Evolutionary conservation across 2,888 invertebrate species (phyloP).

Genomic region (Drymonia ruficornis): DNA sequence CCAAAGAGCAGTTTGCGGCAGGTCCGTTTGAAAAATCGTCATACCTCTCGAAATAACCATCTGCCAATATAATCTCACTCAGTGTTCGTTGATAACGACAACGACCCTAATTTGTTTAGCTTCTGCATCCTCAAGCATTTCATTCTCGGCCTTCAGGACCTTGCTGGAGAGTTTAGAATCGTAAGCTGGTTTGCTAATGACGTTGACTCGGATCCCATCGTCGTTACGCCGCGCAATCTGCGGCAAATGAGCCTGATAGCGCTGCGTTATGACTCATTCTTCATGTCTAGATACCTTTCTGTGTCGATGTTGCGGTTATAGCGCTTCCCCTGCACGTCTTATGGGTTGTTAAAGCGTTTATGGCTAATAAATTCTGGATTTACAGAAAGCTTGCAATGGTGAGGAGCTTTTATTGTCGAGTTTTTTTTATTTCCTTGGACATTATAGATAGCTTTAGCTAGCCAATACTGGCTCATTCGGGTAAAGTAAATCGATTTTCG

Average conservation of each 20-base stretch:
- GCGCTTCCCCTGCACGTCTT: neutral
- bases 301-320: slow-evolving; percentile 4
- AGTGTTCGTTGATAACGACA: slow-evolving; percentile 31
- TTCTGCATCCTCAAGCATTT: slow-evolving; percentile 13
- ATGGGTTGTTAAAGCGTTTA: neutral
- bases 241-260: slow-evolving; percentile 31
- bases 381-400: neutral
- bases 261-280: slow-evolving; percentile 35
- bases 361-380: neutral
- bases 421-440: neutral
- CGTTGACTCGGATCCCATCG: slow-evolving; percentile 36
- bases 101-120: slow-evolving; percentile 34
- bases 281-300: slow-evolving; percentile 22
- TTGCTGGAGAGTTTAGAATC: slow-evolving; percentile 24
- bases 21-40: slow-evolving; percentile 16
- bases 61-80: slow-evolving; percentile 30
- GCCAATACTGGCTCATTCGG: neutral
- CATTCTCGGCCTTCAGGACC: slow-evolving; percentile 22
- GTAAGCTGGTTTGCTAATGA: slow-evolving; percentile 34
- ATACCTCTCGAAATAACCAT: slow-evolving; percentile 22
- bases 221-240: slow-evolving; percentile 39
- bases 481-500: no score
- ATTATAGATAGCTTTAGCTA: neutral
- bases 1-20: neutral
- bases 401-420: neutral